Evolutionary conservation across 2,797 vertebrate genomes (phyloP), one percentile per base, ranked within the genome.

Genomic region (Oceanodroma leucorhoa): DNA sequence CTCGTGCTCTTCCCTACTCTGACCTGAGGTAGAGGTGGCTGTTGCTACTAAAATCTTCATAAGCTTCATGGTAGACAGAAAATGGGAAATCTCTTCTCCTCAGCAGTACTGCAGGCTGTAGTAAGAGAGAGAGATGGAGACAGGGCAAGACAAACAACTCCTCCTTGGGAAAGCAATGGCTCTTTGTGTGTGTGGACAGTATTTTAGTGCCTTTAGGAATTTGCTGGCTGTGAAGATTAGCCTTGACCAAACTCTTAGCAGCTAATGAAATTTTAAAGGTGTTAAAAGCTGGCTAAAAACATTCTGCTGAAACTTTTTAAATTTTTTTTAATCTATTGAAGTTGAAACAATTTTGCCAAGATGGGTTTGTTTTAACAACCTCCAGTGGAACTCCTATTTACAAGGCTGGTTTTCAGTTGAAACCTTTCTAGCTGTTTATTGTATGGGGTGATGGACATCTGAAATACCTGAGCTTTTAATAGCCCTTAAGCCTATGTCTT

Each of bases 401-500:
- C 48, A 69, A 79, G 26, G n/a, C 26, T 51, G 9, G 17, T 58
- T 94, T 95, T 95, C 64, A 70, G 0, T 15, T 71, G 65, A 69
- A 92, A 50, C 17, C 9, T 92, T 32, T 67, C 50, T 48, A 85
- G 57, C n/a, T 89, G 66, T 60, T 65, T 46, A 41, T 81, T 80
- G 55, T 77, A 66, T 46, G 24, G 61, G 38, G 48, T 94, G 93
- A 87, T 72, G 57, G 84, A 61, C 64, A 91, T 71, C 65, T 81
- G 76, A 91, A 92, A 87, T 64, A 73, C 40, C 53, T 75, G 45
- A 83, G 48, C 67, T 94, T 93, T 93, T 75, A 85, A 83, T 50
- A 91, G n/a, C 19, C 36, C 53, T 67, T 92, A 93, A 90, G 62
- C 78, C 58, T 83, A 12, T 81, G 66, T 82, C 41, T 85, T 92